phyloP scores from a whole-genome alignment of 2,888 invertebrate species.

The Cremastinae sp. region DNA sequence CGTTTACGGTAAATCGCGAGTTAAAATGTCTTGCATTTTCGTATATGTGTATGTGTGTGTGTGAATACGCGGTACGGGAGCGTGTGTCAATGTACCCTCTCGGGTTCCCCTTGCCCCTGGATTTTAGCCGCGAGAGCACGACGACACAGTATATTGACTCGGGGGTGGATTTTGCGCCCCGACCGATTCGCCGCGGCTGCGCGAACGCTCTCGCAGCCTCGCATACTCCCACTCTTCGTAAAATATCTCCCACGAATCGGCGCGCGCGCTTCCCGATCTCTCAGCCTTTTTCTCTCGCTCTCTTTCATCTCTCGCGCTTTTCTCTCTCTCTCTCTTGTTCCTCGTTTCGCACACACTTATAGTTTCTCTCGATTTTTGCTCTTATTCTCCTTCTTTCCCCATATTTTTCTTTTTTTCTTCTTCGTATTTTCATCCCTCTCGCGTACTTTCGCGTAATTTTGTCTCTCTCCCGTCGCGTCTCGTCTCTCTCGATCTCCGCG shows the following conservation, averaged over 20 bases:
- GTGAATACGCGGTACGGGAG: too few species aligned
- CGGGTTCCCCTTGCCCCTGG: constrained; percentile 22
- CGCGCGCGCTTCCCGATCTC: constrained; percentile 11
- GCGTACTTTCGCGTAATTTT: too few species aligned
- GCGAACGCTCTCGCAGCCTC: constrained; percentile 67
- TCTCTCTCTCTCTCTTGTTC: constrained; percentile 28
- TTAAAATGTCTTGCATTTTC: not conserved
- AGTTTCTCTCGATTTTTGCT: not conserved
- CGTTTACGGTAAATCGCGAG: too few species aligned
- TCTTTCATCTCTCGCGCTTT: constrained; percentile 11
- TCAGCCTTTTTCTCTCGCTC: constrained; percentile 21
- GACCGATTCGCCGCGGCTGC: constrained; percentile 81
- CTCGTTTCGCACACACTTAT: too few species aligned
- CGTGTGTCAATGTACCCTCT: constrained; percentile 28
- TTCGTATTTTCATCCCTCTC: too few species aligned
- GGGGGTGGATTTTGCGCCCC: constrained; percentile 78
- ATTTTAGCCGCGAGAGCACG: constrained; percentile 59
- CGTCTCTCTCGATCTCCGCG: too few species aligned
- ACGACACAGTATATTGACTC: constrained; percentile 77
- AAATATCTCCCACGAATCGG: constrained; percentile 11
- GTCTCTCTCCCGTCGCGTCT: too few species aligned
- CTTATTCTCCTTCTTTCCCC: not conserved
- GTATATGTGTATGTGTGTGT: constrained; percentile 3
- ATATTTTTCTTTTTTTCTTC: too few species aligned
- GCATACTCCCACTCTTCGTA: constrained; percentile 21